A percentile compares a stretch with the other conserved stretches of the same genome.
These are phyloP conservation scores for Aldabrachelys gigantea DNA, from an alignment of 2,113 vertebrate species.

Conservation along the genomic window DNA sequence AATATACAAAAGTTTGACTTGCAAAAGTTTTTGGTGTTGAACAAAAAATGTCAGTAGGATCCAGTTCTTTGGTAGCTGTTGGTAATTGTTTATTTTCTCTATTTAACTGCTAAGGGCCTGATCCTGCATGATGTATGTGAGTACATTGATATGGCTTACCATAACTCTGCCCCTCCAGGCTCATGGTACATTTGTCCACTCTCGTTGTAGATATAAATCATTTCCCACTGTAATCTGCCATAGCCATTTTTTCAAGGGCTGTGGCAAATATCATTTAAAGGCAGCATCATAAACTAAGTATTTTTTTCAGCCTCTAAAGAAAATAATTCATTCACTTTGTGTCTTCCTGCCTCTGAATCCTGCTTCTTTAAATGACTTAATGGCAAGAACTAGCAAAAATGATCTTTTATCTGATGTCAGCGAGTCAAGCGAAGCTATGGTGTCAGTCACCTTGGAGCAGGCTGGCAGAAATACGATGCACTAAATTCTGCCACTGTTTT, in stretches of 20 bases:
- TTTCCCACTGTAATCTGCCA: constrained; percentile 37
- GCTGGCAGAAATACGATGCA: not conserved
- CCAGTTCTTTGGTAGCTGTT: not conserved
- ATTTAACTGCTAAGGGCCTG: constrained; percentile 13
- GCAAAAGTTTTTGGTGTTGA: not conserved
- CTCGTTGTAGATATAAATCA: not conserved
- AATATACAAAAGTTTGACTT: not conserved
- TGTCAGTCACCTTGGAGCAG: constrained; percentile 45
- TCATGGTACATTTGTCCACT: not conserved
- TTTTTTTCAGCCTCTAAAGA: constrained; percentile 13
- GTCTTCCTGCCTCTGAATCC: constrained; percentile 43
- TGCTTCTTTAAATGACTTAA: constrained; percentile 51
- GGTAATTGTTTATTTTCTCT: not conserved
- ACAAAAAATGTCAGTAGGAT: constrained; percentile 38
- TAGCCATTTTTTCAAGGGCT: constrained; percentile 27
- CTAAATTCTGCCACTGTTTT: constrained; percentile 28
- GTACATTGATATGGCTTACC: not conserved
- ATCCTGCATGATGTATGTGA: not conserved
- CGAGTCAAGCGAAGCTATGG: constrained; percentile 21
- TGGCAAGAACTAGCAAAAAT: constrained; percentile 44
- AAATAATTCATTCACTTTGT: constrained; percentile 53
- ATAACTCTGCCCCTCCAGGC: not conserved
- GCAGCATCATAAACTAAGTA: not conserved
- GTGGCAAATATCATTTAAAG: constrained; percentile 29
- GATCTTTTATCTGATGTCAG: constrained; percentile 54